Percentiles rank a stretch among this genome's conserved stretches.
Evolutionary conservation across 2,888 invertebrate genomes (phyloP).

Genomic region (Neoitamus cyanurus): DNA sequence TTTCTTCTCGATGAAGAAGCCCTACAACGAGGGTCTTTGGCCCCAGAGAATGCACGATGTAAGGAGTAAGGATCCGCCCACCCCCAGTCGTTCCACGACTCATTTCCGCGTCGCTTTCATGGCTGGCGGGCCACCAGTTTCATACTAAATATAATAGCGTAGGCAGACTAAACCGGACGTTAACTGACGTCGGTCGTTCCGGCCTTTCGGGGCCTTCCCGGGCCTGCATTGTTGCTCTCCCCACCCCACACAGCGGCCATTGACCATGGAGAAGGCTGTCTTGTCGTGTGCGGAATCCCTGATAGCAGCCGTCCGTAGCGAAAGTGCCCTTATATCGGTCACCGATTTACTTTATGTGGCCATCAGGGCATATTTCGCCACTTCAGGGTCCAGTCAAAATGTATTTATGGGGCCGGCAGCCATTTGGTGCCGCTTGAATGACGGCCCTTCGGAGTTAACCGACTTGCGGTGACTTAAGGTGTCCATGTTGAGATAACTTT

Average conservation of each 20-base stretch:
- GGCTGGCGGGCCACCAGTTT: background rate
- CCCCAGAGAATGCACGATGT: background rate
- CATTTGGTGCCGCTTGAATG: background rate
- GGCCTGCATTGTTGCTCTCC: background rate
- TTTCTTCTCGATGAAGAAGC: background rate
- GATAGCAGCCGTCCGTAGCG: background rate
- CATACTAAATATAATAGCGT: background rate
- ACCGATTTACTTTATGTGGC: background rate
- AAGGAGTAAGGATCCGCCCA: background rate
- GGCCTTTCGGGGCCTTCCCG: background rate
- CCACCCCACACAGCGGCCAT: background rate
- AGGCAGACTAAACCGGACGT: background rate
- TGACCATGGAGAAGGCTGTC: background rate
- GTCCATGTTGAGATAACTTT: background rate
- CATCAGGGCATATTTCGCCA: background rate
- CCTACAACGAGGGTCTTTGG: background rate
- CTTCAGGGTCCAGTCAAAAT: background rate
- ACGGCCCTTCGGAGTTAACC: background rate
- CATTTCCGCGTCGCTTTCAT: background rate
- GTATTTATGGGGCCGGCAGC: background rate
- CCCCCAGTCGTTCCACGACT: background rate
- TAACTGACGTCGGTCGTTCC: background rate
- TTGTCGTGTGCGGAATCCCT: background rate
- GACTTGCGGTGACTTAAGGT: background rate
- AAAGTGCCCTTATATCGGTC: background rate